Percentiles rank a stretch among this genome's conserved stretches.
These are phyloP conservation scores for Nothobranchius furzeri DNA, from an alignment of 2,113 vertebrate species.

Conservation along the genomic window DNA sequence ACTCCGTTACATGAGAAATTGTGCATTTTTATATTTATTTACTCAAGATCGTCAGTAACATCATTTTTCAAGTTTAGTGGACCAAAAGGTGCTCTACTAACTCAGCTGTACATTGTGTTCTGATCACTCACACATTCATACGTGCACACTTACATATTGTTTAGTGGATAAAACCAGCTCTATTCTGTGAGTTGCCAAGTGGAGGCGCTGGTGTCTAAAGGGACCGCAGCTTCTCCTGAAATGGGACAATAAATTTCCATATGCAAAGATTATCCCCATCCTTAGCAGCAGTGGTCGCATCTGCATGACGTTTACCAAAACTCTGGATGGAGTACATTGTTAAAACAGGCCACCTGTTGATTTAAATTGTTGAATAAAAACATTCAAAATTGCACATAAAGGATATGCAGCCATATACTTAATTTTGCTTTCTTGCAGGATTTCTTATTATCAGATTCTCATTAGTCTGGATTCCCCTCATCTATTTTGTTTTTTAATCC, in stretches of 20 bases:
- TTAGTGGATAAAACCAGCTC: not conserved
- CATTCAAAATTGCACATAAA: too few relatives aligned
- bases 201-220: constrained; percentile 53
- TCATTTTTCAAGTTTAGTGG: too few relatives aligned
- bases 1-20: too few relatives aligned
- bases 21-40: too few relatives aligned
- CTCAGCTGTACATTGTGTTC: constrained; percentile 31
- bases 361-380: too few relatives aligned
- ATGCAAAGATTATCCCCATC: not conserved
- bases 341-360: too few relatives aligned
- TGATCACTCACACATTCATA: not conserved
- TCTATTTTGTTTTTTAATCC: not conserved
- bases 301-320: not conserved
- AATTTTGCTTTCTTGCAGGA: too few relatives aligned
- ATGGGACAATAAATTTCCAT: constrained; percentile 21
- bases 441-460: not conserved
- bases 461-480: not conserved
- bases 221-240: constrained; percentile 4
- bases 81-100: not conserved
- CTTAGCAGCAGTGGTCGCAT: not conserved
- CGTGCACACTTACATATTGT: too few relatives aligned
- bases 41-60: too few relatives aligned
- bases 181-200: constrained; percentile 5
- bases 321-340: not conserved
- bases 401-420: too few relatives aligned